A percentile compares a stretch with the other conserved stretches of the same genome.
phyloP scores from a whole-genome alignment of 37 sponge, comb jelly and placozoan species.

The Dysidea cf. avara region DNA sequence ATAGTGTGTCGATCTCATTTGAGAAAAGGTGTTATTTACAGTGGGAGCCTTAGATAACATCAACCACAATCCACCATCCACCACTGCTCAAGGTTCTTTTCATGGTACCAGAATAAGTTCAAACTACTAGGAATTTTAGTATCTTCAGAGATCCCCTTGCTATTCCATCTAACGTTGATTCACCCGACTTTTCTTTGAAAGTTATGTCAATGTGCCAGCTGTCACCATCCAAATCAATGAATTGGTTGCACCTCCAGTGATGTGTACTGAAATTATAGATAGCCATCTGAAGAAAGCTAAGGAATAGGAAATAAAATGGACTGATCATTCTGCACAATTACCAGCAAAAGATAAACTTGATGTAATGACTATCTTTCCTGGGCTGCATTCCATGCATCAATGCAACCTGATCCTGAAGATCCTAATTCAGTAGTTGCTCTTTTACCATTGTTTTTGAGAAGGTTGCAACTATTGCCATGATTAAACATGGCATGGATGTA shows the following conservation, averaged over 20 bases:
- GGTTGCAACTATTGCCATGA: constrained; percentile 26
- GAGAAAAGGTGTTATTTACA: no score
- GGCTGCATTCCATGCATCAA: constrained; percentile 30
- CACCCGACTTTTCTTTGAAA: no score
- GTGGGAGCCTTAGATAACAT: no score
- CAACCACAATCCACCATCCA: no score
- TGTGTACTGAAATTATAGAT: neutral
- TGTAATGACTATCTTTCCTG: constrained; percentile 12
- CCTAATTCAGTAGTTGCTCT: constrained; percentile 1
- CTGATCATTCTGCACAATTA: constrained; percentile 18
- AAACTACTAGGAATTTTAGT: neutral
- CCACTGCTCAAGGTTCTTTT: no score
- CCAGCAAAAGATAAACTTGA: neutral
- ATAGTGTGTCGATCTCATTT: no score
- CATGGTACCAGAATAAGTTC: constrained; percentile 28
- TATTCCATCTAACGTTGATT: constrained; percentile 16
- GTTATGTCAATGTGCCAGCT: constrained; percentile 13
- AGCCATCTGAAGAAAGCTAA: constrained; percentile 1
- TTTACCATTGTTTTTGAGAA: constrained; percentile 26
- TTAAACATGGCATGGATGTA: constrained; percentile 37
- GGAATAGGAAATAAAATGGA: constrained; percentile 13
- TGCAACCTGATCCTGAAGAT: neutral
- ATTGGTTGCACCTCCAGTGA: constrained; percentile 13
- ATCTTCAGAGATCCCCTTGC: constrained; percentile 9
- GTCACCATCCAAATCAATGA: constrained; percentile 7